These are phyloP conservation scores for Cephus pulcher DNA, from an alignment of 2,888 invertebrate genomes.

Conservation along the genomic window DNA sequence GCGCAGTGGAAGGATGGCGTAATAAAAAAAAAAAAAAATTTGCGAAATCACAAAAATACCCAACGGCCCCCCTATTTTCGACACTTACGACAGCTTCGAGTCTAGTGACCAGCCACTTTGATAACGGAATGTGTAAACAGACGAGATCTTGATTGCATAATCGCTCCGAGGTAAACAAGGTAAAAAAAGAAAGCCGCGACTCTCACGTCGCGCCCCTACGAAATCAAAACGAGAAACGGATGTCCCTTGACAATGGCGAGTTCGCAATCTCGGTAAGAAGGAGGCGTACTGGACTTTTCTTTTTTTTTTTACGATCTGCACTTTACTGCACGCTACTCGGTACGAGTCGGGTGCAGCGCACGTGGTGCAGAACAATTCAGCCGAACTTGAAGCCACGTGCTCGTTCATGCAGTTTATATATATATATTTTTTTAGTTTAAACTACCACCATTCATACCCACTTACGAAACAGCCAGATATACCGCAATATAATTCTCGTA, in stretches of 20 bases:
- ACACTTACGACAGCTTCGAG: background rate
- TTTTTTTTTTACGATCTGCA: constrained; percentile 28
- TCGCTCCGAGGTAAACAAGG: background rate
- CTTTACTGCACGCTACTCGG: constrained; percentile 26
- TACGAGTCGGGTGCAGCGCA: constrained; percentile 24
- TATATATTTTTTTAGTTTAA: background rate
- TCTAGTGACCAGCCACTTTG: background rate
- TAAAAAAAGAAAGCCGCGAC: background rate
- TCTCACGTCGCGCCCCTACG: background rate
- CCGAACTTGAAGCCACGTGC: constrained; percentile 8
- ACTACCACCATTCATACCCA: background rate
- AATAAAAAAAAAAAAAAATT: background rate
- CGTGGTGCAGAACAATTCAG: constrained; percentile 23
- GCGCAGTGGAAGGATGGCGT: background rate
- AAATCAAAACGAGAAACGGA: background rate
- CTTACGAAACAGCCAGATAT: background rate
- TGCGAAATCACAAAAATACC: background rate
- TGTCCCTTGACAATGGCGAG: background rate
- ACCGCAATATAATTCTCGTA: background rate
- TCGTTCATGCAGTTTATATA: background rate
- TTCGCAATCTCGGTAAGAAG: constrained; percentile 9
- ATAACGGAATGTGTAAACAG: background rate
- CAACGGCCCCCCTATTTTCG: background rate
- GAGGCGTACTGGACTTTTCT: constrained; percentile 16
- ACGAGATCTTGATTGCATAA: background rate